These are phyloP conservation scores for Tolypeutes matacus DNA, from an alignment of 2,797 vertebrate genomes.

Conservation along the genomic window DNA sequence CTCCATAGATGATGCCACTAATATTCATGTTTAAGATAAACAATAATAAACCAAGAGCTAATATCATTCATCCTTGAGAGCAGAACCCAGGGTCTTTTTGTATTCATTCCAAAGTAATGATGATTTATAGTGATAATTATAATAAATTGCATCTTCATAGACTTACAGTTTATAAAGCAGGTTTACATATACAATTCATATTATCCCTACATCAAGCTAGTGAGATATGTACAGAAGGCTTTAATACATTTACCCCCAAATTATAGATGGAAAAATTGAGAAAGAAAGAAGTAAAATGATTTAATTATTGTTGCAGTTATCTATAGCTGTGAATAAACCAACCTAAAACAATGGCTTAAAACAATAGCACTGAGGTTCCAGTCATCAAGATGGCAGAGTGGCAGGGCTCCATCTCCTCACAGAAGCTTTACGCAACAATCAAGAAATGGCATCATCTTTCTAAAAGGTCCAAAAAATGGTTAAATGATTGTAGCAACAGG, in stretches of 20 bases:
- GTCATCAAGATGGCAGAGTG: no score
- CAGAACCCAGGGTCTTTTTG: constrained; percentile 28
- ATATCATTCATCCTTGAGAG: constrained; percentile 26
- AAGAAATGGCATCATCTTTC: no score
- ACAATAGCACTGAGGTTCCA: background rate
- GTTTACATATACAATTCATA: constrained; percentile 59
- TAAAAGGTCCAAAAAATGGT: no score
- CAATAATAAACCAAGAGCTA: constrained; percentile 54
- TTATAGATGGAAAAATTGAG: constrained; percentile 33
- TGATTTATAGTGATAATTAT: constrained; percentile 70
- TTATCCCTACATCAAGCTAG: constrained; percentile 61
- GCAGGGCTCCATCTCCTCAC: no score
- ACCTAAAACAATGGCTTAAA: constrained; percentile 12
- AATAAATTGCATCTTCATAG: constrained; percentile 68
- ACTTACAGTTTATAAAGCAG: constrained; percentile 63
- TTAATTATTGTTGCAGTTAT: constrained; percentile 16
- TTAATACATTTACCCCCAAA: constrained; percentile 63
- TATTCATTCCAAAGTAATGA: constrained; percentile 71
- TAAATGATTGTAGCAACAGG: no score
- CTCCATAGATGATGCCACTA: background rate
- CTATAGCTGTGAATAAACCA: constrained; percentile 34
- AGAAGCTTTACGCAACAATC: no score
- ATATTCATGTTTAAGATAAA: constrained; percentile 23
- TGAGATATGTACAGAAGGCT: constrained; percentile 22
- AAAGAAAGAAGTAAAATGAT: constrained; percentile 46